phyloP scores from a whole-genome alignment of 2,113 vertebrate species.

The Eublepharis macularius region DNA sequence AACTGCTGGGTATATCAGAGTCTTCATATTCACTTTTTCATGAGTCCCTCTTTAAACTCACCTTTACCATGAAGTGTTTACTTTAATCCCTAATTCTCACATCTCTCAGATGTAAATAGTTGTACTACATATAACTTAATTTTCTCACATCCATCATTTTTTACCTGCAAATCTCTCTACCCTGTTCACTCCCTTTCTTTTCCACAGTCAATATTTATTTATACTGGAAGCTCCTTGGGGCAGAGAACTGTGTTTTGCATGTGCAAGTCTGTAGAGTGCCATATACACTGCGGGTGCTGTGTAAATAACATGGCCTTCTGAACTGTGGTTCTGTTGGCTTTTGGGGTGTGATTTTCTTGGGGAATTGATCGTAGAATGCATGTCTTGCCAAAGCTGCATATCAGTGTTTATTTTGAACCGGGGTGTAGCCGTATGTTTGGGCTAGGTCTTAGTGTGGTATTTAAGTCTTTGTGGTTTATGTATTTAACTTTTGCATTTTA shows the following conservation, averaged over 20 bases:
- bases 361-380: constrained; percentile 2
- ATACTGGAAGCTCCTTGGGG: background rate
- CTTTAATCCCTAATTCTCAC: background rate
- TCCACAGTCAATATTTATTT: background rate
- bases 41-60: background rate
- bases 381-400: background rate
- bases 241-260: background rate
- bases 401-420: background rate
- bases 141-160: background rate
- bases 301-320: background rate
- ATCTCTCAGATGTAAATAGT: background rate
- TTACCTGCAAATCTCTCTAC: background rate
- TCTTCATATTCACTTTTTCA: background rate
- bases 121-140: background rate
- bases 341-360: background rate
- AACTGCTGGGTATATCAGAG: background rate
- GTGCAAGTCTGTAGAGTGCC: background rate
- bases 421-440: background rate
- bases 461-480: background rate
- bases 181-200: background rate
- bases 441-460: background rate
- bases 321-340: background rate
- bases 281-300: background rate
- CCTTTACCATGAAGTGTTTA: background rate
- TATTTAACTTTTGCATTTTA: background rate